phyloP scores from a whole-genome alignment of 2,888 invertebrate species.

The Cyrtodaria siliqua region DNA sequence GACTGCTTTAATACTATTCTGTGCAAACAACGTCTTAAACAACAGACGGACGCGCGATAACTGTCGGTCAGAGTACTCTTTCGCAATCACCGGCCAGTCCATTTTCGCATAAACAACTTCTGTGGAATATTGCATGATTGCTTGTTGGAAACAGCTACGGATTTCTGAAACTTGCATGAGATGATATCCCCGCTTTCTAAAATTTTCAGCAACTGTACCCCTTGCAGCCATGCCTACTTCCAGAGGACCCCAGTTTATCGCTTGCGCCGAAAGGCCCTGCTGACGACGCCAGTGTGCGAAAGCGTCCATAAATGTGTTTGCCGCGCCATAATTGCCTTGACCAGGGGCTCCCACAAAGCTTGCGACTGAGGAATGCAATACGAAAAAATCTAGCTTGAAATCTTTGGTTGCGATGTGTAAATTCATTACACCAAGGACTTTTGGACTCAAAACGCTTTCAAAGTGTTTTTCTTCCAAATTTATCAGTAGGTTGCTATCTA shows the following conservation, averaged over 20 bases:
- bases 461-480: constrained; percentile 61
- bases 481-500: constrained; percentile 57
- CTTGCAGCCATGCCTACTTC: constrained; percentile 66
- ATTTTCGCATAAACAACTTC: constrained; percentile 19
- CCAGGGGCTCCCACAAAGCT: constrained; percentile 75
- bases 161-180: constrained; percentile 26
- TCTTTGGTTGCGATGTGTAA: constrained; percentile 58
- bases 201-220: constrained; percentile 33
- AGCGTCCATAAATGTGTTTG: constrained; percentile 74
- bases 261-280: constrained; percentile 61
- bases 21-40: too few relatives aligned
- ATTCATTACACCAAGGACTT: constrained; percentile 74
- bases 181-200: constrained; percentile 27
- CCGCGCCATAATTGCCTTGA: constrained; percentile 77
- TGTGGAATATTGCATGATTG: constrained; percentile 37
- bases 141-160: too few relatives aligned
- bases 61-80: constrained; percentile 18
- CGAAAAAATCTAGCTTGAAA: constrained; percentile 69
- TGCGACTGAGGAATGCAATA: constrained; percentile 74
- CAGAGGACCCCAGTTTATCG: constrained; percentile 77
- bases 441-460: constrained; percentile 63
- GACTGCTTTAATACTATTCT: too few relatives aligned
- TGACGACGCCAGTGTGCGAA: constrained; percentile 67
- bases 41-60: too few relatives aligned
- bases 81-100: constrained; percentile 26